Evolutionary conservation across 2,113 vertebrate genomes (phyloP), one percentile per base, ranked within the genome.

Genomic region (Tautogolabrus adspersus): DNA sequence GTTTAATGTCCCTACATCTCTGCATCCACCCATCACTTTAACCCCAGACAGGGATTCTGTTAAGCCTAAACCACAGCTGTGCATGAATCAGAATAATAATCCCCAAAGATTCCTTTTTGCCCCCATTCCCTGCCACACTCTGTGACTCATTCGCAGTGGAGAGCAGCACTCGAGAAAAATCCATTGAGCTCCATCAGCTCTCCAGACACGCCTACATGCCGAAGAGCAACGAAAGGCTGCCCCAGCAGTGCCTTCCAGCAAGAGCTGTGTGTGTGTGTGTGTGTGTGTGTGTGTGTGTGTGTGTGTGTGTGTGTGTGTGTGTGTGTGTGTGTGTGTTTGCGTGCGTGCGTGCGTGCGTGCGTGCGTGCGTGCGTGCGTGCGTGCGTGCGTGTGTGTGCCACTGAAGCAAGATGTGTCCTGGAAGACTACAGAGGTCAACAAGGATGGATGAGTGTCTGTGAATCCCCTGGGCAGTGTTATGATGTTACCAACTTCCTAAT

Each of bases 21-120:
- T 58, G 54, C 71, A 23, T 79, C 72, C 70, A 67, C 54, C 54
- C 60, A 59, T 63, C n/a, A 1, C 67, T 76, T 38, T 66, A 71
- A 81, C 75, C 52, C 60, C 57, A 72, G 75, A 87, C 58, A 52
- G 69, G 83, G 81, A 88, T 89, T 90, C 72, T 79, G 78, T 64
- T 91, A 89, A 93, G 72, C 82, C 72, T 66, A 44, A 85, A 86
- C 71, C 47, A 72, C 90, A 91, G 88, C 88, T 92, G 89, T 89
- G 88, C 84, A 78, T 89, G 83, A 90, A 87, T 87, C 85, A 86
- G 81, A 90, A 89, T 82, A 86, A 87, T 89, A 92, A 92, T 91
- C 90, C 81, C 86, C 72, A 83, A 88, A 90, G 62, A 90, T 82
- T 87, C 72, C 58, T 78, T 71, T 52, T 81, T 90, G 84, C 82